These are phyloP conservation scores for Tamandua tetradactyla DNA, from an alignment of 2,797 vertebrate species.

Conservation along the genomic window DNA sequence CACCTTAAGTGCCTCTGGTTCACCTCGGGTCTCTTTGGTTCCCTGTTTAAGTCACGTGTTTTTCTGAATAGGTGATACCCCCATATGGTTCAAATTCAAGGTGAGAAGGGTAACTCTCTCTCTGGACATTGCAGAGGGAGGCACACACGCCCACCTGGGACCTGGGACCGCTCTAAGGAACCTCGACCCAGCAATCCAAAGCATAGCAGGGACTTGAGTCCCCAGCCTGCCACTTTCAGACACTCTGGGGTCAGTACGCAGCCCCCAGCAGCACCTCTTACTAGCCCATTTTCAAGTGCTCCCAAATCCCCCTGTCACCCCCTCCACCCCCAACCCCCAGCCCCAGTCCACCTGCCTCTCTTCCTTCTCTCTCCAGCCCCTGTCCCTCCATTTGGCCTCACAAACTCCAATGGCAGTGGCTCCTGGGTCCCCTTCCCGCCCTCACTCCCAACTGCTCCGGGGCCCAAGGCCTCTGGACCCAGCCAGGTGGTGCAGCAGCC, in stretches of 20 bases:
- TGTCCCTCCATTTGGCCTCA: too few relatives aligned
- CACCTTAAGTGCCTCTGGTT: neutral
- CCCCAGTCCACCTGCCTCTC: neutral
- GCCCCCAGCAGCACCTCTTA: neutral
- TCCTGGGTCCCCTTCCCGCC: too few relatives aligned
- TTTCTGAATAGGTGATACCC: neutral
- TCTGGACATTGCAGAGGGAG: neutral
- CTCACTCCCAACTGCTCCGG: neutral
- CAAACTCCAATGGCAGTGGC: neutral
- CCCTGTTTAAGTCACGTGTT: too few relatives aligned
- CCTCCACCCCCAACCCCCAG: neutral
- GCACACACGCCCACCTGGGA: neutral
- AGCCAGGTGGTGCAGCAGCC: neutral
- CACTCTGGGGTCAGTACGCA: rapidly evolving
- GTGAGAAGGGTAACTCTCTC: neutral
- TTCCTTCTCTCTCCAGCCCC: neutral
- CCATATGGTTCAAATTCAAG: neutral
- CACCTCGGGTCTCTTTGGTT: neutral
- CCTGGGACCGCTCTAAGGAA: neutral
- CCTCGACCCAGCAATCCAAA: neutral
- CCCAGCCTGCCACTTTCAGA: neutral
- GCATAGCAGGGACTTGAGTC: rapidly evolving
- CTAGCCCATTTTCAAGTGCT: neutral
- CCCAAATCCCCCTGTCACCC: too few relatives aligned
- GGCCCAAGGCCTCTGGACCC: neutral